phyloP scores from a whole-genome alignment of 2,888 invertebrate genomes.

The Megalurothrips usitatus region DNA sequence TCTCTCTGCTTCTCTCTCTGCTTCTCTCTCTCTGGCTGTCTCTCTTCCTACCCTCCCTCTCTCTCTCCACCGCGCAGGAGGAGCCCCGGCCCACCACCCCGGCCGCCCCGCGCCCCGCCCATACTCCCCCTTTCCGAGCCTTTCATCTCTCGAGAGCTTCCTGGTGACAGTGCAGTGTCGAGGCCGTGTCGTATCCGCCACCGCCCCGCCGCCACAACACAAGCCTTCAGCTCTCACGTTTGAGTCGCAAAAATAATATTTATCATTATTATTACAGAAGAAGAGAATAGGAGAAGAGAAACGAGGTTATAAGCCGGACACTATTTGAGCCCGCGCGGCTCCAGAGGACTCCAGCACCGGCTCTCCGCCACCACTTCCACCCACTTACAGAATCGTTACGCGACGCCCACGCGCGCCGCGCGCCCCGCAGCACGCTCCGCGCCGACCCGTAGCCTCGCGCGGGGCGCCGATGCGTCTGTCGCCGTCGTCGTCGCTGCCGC shows the following conservation, averaged over 20 bases:
- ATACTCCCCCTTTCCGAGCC: not conserved
- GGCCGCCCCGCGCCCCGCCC: not conserved
- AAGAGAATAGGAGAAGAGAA: too few relatives aligned
- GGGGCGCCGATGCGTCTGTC: not conserved
- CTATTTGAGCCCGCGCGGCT: too few relatives aligned
- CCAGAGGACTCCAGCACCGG: not conserved
- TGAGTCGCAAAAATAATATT: too few relatives aligned
- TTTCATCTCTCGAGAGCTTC: conserved; percentile 21
- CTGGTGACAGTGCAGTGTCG: not conserved
- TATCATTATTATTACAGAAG: too few relatives aligned
- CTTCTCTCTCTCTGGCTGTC: not conserved
- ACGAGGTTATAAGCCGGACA: too few relatives aligned
- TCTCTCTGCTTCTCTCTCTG: too few relatives aligned
- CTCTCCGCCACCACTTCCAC: too few relatives aligned
- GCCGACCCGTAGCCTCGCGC: too few relatives aligned
- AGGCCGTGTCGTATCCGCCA: not conserved
- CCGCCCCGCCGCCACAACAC: too few relatives aligned
- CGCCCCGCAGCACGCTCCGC: too few relatives aligned
- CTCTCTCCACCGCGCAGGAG: not conserved
- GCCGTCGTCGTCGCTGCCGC: not conserved
- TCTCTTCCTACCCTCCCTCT: not conserved
- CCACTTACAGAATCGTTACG: not conserved
- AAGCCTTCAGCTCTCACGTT: too few relatives aligned
- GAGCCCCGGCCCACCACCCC: not conserved
- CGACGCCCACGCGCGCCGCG: not conserved